These are phyloP conservation scores for Dipodomys merriami DNA, from an alignment of 2,113 vertebrate genomes.

Conservation along the genomic window DNA sequence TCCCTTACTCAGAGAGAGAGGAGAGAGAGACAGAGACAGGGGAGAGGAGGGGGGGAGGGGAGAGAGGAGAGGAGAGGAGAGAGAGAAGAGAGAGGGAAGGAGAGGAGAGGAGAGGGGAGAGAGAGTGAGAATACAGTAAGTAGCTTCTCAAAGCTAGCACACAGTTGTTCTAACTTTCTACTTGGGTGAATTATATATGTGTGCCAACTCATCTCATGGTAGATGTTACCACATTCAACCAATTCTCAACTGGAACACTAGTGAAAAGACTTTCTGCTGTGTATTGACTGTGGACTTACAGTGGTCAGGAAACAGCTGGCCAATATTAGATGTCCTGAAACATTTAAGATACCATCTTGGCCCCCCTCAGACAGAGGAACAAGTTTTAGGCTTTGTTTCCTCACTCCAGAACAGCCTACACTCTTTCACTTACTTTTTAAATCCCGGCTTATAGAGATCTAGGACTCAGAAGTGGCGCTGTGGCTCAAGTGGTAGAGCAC, in stretches of 20 bases:
- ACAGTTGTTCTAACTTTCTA: background rate
- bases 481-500: too few relatives aligned
- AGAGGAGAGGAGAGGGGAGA: too few relatives aligned
- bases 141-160: background rate
- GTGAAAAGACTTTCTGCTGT: background rate
- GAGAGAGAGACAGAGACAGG: too few relatives aligned
- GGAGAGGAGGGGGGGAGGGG: too few relatives aligned
- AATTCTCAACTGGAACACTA: background rate
- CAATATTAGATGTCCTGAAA: background rate
- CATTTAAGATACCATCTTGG: background rate
- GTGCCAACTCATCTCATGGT: background rate
- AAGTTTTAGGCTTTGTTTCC: conserved; percentile 24
- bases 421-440: background rate
- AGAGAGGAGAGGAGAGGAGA: too few relatives aligned
- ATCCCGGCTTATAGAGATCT: background rate
- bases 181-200: background rate
- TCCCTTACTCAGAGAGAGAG: background rate
- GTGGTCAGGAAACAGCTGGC: background rate
- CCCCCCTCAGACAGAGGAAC: background rate
- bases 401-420: background rate
- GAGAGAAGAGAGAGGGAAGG: too few relatives aligned
- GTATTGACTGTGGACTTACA: background rate
- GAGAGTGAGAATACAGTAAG: background rate
- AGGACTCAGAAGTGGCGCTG: background rate
- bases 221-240: background rate